A percentile compares a stretch with the other conserved stretches of the same genome.
Evolutionary conservation across 2,797 vertebrate genomes (phyloP).

Genomic region (Chelonia mydas): DNA sequence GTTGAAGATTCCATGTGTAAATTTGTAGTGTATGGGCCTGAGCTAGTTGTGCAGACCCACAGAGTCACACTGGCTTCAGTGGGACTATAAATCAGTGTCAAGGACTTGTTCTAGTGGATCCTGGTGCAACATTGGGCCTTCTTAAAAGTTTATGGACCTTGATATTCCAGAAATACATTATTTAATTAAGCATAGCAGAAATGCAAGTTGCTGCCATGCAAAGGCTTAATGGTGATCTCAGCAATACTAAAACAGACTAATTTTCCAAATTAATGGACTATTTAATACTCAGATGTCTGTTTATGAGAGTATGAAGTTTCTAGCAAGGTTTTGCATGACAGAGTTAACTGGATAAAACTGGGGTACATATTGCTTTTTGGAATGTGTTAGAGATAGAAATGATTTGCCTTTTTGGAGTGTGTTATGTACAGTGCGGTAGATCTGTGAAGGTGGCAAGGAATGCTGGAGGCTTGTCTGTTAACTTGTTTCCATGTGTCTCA

Average conservation of each 20-base stretch:
- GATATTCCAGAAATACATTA: not conserved
- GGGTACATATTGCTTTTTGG: fast-evolving
- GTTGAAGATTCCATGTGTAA: not conserved
- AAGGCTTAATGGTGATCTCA: not conserved
- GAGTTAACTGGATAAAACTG: not conserved
- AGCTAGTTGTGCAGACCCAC: not conserved
- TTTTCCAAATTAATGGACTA: not conserved
- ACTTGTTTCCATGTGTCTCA: not conserved
- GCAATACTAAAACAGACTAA: not conserved
- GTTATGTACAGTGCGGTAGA: not conserved
- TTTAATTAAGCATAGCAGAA: not conserved
- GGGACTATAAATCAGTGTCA: not conserved
- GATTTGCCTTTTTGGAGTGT: not conserved
- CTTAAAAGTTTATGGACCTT: not conserved
- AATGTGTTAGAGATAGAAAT: not conserved
- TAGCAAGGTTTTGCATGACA: not conserved
- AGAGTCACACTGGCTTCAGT: not conserved
- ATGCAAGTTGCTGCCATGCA: not conserved
- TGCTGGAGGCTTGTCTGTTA: not conserved
- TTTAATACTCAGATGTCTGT: not conserved
- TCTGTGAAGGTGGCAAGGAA: not conserved
- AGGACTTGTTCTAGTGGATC: not conserved
- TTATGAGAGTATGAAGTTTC: not conserved
- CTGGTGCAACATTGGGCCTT: not conserved
- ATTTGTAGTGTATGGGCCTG: not conserved